Conservation (phyloP, 1,140 invertebrate genomes). For the Ceratosolen fusciceps region DNA sequence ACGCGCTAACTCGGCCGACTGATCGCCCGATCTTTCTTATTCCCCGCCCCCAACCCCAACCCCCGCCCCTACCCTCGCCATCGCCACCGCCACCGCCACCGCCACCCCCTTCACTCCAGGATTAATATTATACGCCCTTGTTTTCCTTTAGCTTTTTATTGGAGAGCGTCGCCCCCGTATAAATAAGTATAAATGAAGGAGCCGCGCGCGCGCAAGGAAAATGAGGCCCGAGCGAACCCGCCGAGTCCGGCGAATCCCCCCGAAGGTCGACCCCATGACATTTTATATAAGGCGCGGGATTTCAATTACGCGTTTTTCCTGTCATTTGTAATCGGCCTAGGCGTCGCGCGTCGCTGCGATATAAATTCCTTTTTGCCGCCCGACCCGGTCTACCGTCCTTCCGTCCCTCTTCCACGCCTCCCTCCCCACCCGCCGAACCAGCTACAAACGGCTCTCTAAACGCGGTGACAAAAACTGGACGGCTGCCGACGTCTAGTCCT, state of each 20-base stretch:
- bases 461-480: background rate
- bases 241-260: slow-evolving; percentile 10
- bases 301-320: slow-evolving; percentile 30
- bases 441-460: background rate
- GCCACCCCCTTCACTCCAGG: no score
- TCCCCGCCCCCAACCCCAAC: no score
- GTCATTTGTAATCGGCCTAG: slow-evolving; percentile 1
- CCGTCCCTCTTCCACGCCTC: no score
- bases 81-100: no score
- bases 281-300: slow-evolving; percentile 7
- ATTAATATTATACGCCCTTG: background rate
- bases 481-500: no score
- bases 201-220: background rate
- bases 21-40: background rate
- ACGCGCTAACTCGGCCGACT: background rate
- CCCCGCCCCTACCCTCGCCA: no score
- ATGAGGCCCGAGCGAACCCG: background rate
- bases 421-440: no score
- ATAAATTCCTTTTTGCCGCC: slow-evolving; percentile 11
- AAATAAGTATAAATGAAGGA: slow-evolving; percentile 32
- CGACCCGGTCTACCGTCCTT: no score
- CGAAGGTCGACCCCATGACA: slow-evolving; percentile 10
- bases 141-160: background rate
- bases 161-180: background rate
- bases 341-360: background rate